Percentiles rank a stretch among this genome's conserved stretches.
These are phyloP conservation scores for Scolopax bukidnonensis DNA, from an alignment of 2,797 vertebrate genomes.

Conservation along the genomic window DNA sequence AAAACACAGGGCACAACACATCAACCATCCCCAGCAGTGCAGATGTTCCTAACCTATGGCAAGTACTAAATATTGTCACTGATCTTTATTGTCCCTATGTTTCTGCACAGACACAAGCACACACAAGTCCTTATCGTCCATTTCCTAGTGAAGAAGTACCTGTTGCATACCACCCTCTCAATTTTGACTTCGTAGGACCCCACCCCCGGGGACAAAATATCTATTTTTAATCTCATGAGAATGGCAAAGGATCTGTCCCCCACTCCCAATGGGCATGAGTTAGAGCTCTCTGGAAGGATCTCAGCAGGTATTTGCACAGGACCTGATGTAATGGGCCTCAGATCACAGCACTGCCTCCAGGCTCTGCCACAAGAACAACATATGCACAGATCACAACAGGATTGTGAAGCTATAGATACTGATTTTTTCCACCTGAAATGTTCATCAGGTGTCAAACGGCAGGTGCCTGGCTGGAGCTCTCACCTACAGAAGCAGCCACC, in stretches of 20 bases:
- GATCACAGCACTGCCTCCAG: background rate
- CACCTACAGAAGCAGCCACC: background rate
- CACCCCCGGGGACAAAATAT: background rate
- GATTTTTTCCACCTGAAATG: background rate
- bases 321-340: background rate
- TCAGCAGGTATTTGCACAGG: background rate
- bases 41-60: background rate
- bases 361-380: background rate
- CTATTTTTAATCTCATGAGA: background rate
- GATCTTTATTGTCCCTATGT: background rate
- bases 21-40: background rate
- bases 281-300: background rate
- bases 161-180: background rate
- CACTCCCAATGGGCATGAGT: accelerated
- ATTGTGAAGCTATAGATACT: background rate
- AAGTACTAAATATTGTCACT: background rate
- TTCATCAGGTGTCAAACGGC: background rate
- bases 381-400: background rate
- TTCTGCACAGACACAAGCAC: background rate
- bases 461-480: background rate
- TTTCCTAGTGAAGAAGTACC: background rate
- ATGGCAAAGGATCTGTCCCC: background rate
- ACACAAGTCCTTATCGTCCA: background rate
- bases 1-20: background rate
- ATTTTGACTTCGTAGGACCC: background rate